phyloP scores from a whole-genome alignment of 2,113 vertebrate genomes.

The Globicephala melas region DNA sequence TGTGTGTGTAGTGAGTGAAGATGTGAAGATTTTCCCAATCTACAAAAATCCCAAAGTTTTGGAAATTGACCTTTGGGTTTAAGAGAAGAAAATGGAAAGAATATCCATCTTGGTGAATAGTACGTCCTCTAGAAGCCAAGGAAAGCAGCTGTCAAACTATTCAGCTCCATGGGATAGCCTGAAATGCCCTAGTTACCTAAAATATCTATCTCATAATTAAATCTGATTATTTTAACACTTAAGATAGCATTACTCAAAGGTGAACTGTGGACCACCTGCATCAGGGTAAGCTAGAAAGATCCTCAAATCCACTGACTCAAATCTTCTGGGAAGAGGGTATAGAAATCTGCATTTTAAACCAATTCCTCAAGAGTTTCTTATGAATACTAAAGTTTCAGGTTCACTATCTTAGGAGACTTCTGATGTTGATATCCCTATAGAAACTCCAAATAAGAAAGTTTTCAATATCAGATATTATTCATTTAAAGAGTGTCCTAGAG shows the following conservation, averaged over 20 bases:
- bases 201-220: slow-evolving; percentile 2
- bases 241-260: not conserved
- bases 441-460: not conserved
- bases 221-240: slow-evolving; percentile 31
- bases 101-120: not conserved
- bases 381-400: not conserved
- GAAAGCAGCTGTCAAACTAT: not conserved
- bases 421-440: not conserved
- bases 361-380: not conserved
- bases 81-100: not conserved
- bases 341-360: not conserved
- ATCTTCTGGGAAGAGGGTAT: not conserved
- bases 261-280: not conserved
- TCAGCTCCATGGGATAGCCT: not conserved
- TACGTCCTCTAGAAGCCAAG: not conserved
- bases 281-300: not conserved
- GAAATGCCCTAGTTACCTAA: slow-evolving; percentile 23
- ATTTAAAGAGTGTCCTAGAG: slow-evolving; percentile 14
- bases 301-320: not conserved
- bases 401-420: not conserved
- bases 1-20: not conserved
- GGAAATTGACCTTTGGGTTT: not conserved
- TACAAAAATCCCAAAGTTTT: not conserved
- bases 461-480: not conserved
- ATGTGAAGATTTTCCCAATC: not conserved